phyloP scores from a whole-genome alignment of 1,140 invertebrate species.

The Hirudo medicinalis region DNA sequence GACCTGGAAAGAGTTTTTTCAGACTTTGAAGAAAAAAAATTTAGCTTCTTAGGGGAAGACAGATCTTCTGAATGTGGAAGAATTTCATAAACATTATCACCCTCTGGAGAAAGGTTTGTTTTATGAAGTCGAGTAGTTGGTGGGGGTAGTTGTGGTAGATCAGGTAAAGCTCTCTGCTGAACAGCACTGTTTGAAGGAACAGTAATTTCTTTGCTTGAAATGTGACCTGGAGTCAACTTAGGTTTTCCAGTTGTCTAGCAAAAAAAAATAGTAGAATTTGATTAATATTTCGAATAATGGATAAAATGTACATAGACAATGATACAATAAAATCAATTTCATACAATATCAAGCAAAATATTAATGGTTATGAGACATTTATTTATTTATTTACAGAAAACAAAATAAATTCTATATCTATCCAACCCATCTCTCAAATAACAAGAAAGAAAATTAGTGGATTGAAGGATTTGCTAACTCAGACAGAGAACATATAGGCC shows the following conservation, averaged over 20 bases:
- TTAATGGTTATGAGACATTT: background rate
- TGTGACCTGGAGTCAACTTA: background rate
- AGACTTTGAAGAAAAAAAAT: no score
- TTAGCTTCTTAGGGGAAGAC: no score
- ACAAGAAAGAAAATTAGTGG: no score
- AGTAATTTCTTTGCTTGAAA: background rate
- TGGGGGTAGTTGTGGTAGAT: background rate
- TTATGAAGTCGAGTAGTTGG: no score
- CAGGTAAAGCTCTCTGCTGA: slow-evolving; percentile 8
- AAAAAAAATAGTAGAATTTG: background rate
- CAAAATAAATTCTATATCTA: no score
- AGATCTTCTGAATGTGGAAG: background rate
- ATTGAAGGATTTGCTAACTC: no score
- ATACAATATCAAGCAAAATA: background rate
- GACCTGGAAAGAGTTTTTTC: background rate
- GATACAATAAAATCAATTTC: background rate
- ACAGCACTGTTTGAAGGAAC: background rate
- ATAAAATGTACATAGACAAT: background rate
- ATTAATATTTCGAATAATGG: background rate
- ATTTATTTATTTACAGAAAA: no score
- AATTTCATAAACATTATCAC: background rate
- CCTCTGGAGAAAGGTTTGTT: no score
- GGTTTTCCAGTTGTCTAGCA: background rate
- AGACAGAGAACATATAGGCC: no score
- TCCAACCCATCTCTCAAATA: no score